phyloP scores from a whole-genome alignment of 2,113 vertebrate species.

The Morone chrysops region DNA sequence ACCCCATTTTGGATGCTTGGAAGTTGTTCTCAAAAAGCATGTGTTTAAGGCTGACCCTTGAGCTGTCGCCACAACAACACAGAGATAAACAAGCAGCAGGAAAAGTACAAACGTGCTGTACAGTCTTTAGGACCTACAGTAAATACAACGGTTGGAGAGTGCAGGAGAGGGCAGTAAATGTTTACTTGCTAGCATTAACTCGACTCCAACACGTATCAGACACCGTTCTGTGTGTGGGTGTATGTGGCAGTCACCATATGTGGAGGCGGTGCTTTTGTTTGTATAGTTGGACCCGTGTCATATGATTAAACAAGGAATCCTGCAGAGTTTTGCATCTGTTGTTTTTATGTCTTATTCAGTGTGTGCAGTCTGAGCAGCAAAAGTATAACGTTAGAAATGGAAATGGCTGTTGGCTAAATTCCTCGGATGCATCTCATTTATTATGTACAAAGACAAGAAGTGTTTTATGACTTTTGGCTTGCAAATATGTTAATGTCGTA shows the following conservation, averaged over 20 bases:
- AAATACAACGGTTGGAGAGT: not conserved
- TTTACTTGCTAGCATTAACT: not conserved
- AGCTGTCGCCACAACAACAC: slow-evolving; percentile 46
- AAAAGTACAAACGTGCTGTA: not conserved
- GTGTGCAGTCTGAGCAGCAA: slow-evolving; percentile 1
- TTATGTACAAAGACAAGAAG: slow-evolving; percentile 29
- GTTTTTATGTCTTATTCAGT: slow-evolving; percentile 41
- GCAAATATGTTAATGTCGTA: slow-evolving; percentile 38
- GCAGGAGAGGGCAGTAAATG: slow-evolving; percentile 9
- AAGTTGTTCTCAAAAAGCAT: not conserved
- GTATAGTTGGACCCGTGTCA: slow-evolving; percentile 23
- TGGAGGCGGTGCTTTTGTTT: slow-evolving; percentile 30
- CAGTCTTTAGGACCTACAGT: slow-evolving; percentile 9
- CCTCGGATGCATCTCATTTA: not conserved
- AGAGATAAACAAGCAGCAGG: not conserved
- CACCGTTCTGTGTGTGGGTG: slow-evolving; percentile 21
- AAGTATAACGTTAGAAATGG: not conserved
- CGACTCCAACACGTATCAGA: not conserved
- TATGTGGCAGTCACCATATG: slow-evolving; percentile 43
- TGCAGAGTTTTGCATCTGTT: slow-evolving; percentile 68
- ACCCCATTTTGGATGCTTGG: not conserved
- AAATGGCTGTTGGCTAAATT: slow-evolving; percentile 22
- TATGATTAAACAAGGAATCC: slow-evolving; percentile 47
- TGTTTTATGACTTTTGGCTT: slow-evolving; percentile 28
- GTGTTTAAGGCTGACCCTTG: not conserved